Conservation (phyloP, 2,797 vertebrate genomes). For the Sebastolobus alascanus region DNA sequence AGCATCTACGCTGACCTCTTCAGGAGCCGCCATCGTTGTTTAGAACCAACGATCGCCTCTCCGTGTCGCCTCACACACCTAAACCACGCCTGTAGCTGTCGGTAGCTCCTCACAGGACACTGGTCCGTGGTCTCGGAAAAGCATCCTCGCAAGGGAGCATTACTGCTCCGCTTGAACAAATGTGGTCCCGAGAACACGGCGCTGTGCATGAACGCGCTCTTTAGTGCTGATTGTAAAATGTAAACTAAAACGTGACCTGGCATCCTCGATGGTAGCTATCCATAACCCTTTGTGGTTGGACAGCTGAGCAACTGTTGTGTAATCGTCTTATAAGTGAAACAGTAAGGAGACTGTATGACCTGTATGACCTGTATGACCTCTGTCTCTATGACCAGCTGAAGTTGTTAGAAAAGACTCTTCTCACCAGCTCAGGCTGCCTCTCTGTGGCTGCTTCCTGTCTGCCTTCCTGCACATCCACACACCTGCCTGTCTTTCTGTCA, state of each 20-base stretch:
- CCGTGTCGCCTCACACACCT: no score
- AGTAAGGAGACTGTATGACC: neutral
- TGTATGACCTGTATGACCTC: no score
- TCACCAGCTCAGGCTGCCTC: neutral
- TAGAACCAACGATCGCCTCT: no score
- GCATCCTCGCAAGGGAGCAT: neutral
- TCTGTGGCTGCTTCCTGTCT: conserved; percentile 16
- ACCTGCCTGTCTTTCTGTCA: conserved; percentile 41
- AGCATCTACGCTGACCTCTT: no score
- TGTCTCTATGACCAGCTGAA: neutral
- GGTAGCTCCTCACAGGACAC: no score
- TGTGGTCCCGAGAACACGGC: neutral
- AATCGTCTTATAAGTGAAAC: neutral
- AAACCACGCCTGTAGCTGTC: no score
- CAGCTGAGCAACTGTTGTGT: neutral
- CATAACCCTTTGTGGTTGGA: neutral
- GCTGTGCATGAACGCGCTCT: no score
- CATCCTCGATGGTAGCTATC: neutral
- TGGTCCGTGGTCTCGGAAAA: neutral
- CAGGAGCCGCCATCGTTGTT: no score
- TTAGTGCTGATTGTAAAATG: no score
- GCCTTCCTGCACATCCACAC: conserved; percentile 19
- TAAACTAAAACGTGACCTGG: neutral
- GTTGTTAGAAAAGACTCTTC: neutral
- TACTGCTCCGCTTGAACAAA: fast-evolving